Evolutionary conservation across 2,113 vertebrate genomes (phyloP).

Genomic region (Gadus chalcogrammus): DNA sequence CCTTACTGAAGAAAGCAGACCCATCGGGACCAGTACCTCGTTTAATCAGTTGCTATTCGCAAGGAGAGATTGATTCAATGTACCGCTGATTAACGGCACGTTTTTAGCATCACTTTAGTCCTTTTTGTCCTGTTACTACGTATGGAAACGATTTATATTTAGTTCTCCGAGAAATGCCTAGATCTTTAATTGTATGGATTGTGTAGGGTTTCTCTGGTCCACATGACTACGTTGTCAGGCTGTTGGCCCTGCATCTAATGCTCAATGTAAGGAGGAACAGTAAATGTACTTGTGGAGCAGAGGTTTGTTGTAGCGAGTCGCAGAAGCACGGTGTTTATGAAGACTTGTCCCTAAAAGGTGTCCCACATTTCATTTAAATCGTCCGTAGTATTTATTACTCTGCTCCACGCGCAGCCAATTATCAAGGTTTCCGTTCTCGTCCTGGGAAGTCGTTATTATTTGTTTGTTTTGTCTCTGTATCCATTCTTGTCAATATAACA

Average conservation of each 20-base stretch:
- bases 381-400: slow-evolving; percentile 69
- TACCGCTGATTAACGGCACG: slow-evolving; percentile 45
- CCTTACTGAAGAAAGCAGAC: slow-evolving; percentile 57
- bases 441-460: slow-evolving; percentile 12
- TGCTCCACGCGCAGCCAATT: slow-evolving; percentile 56
- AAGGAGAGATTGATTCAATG: slow-evolving; percentile 30
- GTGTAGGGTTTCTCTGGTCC: slow-evolving; percentile 31
- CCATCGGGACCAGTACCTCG: slow-evolving; percentile 75
- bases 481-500: slow-evolving; percentile 56
- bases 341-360: not conserved
- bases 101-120: slow-evolving; percentile 59
- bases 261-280: no score
- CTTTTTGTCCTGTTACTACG: slow-evolving; percentile 55
- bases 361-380: slow-evolving; percentile 47
- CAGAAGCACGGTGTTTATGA: slow-evolving; percentile 3
- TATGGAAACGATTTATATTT: slow-evolving; percentile 23
- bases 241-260: not conserved
- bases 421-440: slow-evolving; percentile 39
- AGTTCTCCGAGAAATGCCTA: no score
- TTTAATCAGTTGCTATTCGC: slow-evolving; percentile 33
- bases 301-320: slow-evolving; percentile 19
- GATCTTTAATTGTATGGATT: slow-evolving; percentile 19
- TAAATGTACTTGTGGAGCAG: slow-evolving; percentile 33
- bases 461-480: slow-evolving; percentile 35
- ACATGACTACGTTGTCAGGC: slow-evolving; percentile 19